These are phyloP conservation scores for Eilema depressum DNA, from an alignment of 2,888 invertebrate genomes.

Conservation along the genomic window DNA sequence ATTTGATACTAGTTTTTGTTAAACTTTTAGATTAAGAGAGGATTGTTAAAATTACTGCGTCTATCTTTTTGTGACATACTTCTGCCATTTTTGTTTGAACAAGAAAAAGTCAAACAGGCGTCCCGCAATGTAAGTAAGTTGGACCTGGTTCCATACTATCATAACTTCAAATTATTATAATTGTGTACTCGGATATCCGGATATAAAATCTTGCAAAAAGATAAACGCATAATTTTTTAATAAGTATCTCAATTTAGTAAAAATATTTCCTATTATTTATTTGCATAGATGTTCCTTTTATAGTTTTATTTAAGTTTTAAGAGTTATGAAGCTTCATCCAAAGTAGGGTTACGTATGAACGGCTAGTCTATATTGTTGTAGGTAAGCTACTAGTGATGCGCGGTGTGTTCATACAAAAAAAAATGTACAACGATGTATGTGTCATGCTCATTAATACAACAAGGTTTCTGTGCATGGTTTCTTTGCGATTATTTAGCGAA, in stretches of 20 bases:
- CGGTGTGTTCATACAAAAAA: conserved; percentile 29
- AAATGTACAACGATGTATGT: neutral
- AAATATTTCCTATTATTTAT: conserved; percentile 7
- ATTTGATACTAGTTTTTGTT: neutral
- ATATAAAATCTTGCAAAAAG: neutral
- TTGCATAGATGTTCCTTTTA: conserved; percentile 37
- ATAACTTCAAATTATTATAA: neutral
- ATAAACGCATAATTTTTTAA: neutral
- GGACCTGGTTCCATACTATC: neutral
- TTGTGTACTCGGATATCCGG: too few species aligned
- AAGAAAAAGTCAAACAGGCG: too few species aligned
- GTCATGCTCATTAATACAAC: too few species aligned
- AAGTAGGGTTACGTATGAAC: conserved; percentile 45
- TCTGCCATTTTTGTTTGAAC: too few species aligned
- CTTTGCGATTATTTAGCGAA: too few species aligned
- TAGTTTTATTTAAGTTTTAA: conserved; percentile 33
- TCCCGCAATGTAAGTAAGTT: too few species aligned
- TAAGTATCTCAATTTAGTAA: neutral
- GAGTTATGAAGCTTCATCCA: conserved; percentile 29
- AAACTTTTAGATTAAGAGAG: neutral
- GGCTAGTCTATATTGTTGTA: conserved; percentile 34
- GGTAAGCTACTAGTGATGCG: conserved; percentile 12
- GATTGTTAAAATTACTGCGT: neutral
- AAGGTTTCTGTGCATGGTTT: too few species aligned
- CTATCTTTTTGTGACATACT: neutral